These are phyloP conservation scores for Poecilia picta DNA, from an alignment of 2,797 vertebrate genomes.

Conservation along the genomic window DNA sequence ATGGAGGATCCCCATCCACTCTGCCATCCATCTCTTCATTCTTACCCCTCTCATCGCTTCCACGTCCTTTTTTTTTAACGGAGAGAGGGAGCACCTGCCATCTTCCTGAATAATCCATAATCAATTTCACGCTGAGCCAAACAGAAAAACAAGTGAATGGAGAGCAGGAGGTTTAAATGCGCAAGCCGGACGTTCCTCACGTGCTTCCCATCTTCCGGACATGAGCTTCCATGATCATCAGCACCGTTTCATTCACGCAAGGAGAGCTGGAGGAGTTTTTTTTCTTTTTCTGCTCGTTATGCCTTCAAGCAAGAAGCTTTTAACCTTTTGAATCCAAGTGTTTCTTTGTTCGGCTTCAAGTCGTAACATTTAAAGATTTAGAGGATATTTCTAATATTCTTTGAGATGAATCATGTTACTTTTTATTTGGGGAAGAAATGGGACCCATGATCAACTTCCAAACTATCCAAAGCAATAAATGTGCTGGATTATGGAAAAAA, in stretches of 20 bases:
- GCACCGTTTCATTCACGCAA: constrained; percentile 53
- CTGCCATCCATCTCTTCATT: constrained; percentile 54
- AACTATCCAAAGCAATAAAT: not conserved
- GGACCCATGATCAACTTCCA: not conserved
- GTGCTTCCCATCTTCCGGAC: constrained; percentile 23
- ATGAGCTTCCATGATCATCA: constrained; percentile 55
- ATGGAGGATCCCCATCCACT: constrained; percentile 71
- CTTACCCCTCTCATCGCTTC: constrained; percentile 66
- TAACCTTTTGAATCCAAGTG: constrained; percentile 27
- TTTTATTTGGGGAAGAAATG: not conserved
- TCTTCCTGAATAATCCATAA: constrained; percentile 83
- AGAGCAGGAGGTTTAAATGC: constrained; percentile 56
- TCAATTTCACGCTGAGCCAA: constrained; percentile 74
- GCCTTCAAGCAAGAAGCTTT: constrained; percentile 49
- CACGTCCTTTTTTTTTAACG: constrained; percentile 73
- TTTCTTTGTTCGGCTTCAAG: not conserved
- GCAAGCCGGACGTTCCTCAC: not conserved
- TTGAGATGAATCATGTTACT: not conserved
- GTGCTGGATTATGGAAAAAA: not conserved
- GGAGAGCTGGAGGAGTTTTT: not conserved
- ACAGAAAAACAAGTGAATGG: constrained; percentile 76
- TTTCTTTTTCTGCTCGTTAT: constrained; percentile 12
- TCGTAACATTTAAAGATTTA: not conserved
- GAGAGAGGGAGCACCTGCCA: constrained; percentile 67
- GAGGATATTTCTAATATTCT: not conserved